These are phyloP conservation scores for Ariolimax columbianus DNA, from an alignment of 2,888 invertebrate genomes.

Conservation along the genomic window DNA sequence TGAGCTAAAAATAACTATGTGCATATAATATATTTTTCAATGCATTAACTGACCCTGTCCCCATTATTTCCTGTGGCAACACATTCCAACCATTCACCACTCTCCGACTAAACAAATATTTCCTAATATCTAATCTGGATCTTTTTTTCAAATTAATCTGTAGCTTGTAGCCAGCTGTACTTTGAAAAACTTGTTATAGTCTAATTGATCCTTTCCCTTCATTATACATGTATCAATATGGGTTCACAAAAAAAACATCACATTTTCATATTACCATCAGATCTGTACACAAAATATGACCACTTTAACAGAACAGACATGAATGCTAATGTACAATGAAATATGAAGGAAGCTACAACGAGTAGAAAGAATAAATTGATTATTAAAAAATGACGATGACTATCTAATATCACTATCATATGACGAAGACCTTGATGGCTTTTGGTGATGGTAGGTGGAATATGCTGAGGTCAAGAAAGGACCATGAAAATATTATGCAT, in stretches of 20 bases:
- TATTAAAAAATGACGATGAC: background rate
- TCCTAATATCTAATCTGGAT: too few species aligned
- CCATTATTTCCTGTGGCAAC: too few species aligned
- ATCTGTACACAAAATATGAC: conserved; percentile 18
- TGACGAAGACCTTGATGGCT: background rate
- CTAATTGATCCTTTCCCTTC: too few species aligned
- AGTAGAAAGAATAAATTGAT: conserved; percentile 20
- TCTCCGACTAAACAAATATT: background rate
- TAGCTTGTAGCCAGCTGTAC: too few species aligned
- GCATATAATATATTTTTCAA: too few species aligned
- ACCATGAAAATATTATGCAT: conserved; percentile 14
- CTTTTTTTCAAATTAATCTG: too few species aligned
- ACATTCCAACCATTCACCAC: background rate
- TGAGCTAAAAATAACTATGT: too few species aligned
- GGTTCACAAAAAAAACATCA: too few species aligned
- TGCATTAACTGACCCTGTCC: too few species aligned
- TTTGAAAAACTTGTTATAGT: too few species aligned
- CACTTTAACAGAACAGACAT: background rate
- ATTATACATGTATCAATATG: too few species aligned
- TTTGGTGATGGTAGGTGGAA: background rate
- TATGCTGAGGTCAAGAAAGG: background rate
- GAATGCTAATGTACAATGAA: background rate
- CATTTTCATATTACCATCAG: background rate
- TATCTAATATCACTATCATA: conserved; percentile 1
- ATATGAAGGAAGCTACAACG: conserved; percentile 19